Conservation (phyloP, 2,888 invertebrate genomes). For the Eutolmus rufibarbis region DNA sequence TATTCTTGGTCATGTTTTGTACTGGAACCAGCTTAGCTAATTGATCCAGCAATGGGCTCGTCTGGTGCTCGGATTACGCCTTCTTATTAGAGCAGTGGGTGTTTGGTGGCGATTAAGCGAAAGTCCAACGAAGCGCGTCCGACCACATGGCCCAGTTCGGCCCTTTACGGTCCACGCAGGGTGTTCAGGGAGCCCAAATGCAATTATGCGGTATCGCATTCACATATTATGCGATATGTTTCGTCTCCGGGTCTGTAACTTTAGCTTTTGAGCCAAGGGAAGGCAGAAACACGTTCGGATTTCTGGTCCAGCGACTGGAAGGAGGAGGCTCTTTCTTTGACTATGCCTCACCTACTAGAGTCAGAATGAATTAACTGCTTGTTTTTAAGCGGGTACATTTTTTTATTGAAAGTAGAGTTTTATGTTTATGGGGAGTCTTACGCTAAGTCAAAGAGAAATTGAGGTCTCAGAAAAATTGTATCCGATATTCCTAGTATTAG, state of each 20-base stretch:
- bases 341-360: not conserved
- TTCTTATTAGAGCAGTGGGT: not conserved
- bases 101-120: not conserved
- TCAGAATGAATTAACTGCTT: not conserved
- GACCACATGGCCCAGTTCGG: not conserved
- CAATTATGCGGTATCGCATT: not conserved
- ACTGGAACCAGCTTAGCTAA: not conserved
- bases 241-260: not conserved
- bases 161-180: not conserved
- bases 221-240: not conserved
- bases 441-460: not conserved
- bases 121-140: not conserved
- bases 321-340: not conserved
- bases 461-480: too few relatives aligned
- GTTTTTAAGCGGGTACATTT: not conserved
- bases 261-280: not conserved
- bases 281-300: not conserved
- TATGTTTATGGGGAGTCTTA: not conserved
- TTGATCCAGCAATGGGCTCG: not conserved
- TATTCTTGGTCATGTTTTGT: not conserved
- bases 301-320: not conserved
- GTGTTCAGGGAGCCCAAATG: not conserved
- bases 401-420: not conserved
- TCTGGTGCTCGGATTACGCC: not conserved
- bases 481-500: too few relatives aligned